These are phyloP conservation scores for Amphilophus citrinellus DNA, from an alignment of 2,113 vertebrate species.

Conservation along the genomic window DNA sequence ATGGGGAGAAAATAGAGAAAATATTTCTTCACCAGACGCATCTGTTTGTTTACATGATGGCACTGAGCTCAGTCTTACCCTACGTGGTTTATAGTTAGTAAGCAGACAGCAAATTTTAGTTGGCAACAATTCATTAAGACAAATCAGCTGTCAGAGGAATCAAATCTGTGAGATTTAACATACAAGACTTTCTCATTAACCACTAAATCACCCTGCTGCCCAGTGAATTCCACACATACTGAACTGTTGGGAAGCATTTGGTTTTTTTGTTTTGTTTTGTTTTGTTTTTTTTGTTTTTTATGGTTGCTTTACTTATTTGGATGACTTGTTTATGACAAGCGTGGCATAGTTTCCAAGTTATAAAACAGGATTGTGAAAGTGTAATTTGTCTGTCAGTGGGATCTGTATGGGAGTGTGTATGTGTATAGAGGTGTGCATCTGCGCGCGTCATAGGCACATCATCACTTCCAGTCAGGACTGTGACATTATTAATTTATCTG, in stretches of 20 bases:
- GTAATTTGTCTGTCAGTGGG: background rate
- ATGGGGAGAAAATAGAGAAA: background rate
- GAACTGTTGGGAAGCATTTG: constrained; percentile 47
- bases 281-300: constrained; percentile 11
- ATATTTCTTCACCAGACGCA: background rate
- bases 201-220: background rate
- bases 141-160: constrained; percentile 11
- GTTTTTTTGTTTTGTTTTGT: background rate
- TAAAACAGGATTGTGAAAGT: constrained; percentile 43
- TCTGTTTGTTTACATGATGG: background rate
- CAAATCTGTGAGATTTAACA: constrained; percentile 22
- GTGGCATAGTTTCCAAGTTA: constrained; percentile 49
- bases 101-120: background rate
- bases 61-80: background rate
- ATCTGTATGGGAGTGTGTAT: background rate
- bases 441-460: background rate
- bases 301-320: constrained; percentile 36
- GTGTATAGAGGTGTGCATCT: background rate
- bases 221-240: constrained; percentile 12
- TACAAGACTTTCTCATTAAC: background rate
- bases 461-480: constrained; percentile 5
- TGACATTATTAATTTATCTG: constrained; percentile 12
- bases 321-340: constrained; percentile 53
- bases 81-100: background rate
- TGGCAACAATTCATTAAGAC: constrained; percentile 12